Percentiles rank a stretch among this genome's conserved stretches.
Conservation (phyloP, 2,888 invertebrate genomes). For the Helobdella robusta region DNA sequence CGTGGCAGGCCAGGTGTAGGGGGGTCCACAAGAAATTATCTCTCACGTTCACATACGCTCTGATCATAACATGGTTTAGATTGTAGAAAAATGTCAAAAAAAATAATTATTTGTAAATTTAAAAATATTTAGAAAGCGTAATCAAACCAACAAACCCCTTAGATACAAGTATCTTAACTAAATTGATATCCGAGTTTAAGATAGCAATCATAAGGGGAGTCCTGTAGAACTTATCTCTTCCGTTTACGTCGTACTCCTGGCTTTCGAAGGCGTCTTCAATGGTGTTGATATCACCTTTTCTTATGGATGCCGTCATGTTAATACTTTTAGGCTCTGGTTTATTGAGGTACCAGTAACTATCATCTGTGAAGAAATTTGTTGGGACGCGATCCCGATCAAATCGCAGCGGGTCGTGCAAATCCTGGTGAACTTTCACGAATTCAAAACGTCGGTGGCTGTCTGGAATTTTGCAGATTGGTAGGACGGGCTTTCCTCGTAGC, state of each 20-base stretch:
- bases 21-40: constrained; percentile 52
- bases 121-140: not conserved
- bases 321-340: constrained; percentile 44
- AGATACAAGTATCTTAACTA: constrained; percentile 45
- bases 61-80: no score
- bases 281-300: constrained; percentile 45
- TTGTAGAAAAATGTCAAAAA: no score
- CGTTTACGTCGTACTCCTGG: constrained; percentile 42
- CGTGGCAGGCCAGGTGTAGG: constrained; percentile 49
- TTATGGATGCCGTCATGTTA: constrained; percentile 48
- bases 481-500: constrained; percentile 45
- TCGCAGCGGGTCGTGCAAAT: constrained; percentile 45
- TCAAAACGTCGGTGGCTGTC: constrained; percentile 6
- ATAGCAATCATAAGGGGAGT: constrained; percentile 49
- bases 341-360: constrained; percentile 49
- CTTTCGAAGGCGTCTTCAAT: constrained; percentile 42
- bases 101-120: constrained; percentile 7
- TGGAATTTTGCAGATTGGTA: constrained; percentile 38
- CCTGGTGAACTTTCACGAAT: constrained; percentile 44
- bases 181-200: constrained; percentile 42
- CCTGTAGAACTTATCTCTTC: constrained; percentile 48
- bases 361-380: constrained; percentile 46
- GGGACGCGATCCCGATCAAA: constrained; percentile 48
- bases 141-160: constrained; percentile 42
- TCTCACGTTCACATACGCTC: constrained; percentile 45